A percentile compares a stretch with the other conserved stretches of the same genome.
phyloP scores from a whole-genome alignment of 2,113 vertebrate genomes.

The Hemiscyllium ocellatum region DNA sequence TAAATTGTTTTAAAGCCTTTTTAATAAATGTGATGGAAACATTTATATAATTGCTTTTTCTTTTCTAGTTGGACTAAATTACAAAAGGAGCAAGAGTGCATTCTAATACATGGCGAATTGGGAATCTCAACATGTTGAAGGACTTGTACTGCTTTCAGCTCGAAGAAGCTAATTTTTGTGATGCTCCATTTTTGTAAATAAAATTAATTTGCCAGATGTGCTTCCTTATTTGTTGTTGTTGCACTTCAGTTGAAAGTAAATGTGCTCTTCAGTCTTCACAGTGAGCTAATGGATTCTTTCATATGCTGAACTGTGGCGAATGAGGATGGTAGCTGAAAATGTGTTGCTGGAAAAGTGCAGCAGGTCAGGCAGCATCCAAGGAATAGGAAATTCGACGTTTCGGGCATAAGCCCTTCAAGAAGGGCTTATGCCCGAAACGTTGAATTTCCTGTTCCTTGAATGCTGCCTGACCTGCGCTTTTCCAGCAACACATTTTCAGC shows the following conservation, averaged over 20 bases:
- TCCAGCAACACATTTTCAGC: too few relatives aligned
- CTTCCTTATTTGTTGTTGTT: not conserved
- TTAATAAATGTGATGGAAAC: not conserved
- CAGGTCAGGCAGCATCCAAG: too few relatives aligned
- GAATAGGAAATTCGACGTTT: too few relatives aligned
- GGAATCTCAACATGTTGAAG: too few relatives aligned
- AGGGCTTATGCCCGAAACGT: too few relatives aligned
- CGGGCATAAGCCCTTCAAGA: too few relatives aligned
- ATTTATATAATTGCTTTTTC: not conserved
- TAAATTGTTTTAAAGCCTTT: not conserved
- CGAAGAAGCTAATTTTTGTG: conserved; percentile 14
- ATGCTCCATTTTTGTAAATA: conserved; percentile 37
- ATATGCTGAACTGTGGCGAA: not conserved
- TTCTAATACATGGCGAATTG: not conserved
- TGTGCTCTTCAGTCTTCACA: too few relatives aligned
- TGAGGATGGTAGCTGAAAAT: not conserved
- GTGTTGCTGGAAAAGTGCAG: too few relatives aligned
- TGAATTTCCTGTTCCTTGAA: too few relatives aligned
- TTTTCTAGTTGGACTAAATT: conserved; percentile 29
- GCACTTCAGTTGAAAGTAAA: not conserved
- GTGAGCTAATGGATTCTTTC: not conserved
- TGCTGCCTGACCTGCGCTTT: too few relatives aligned
- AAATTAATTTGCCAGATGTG: not conserved
- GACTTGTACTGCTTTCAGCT: not conserved
- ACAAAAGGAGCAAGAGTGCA: not conserved